Evolutionary conservation across 1,140 invertebrate species (phyloP), one percentile per base, ranked within the genome.

Genomic region (Battus philenor): DNA sequence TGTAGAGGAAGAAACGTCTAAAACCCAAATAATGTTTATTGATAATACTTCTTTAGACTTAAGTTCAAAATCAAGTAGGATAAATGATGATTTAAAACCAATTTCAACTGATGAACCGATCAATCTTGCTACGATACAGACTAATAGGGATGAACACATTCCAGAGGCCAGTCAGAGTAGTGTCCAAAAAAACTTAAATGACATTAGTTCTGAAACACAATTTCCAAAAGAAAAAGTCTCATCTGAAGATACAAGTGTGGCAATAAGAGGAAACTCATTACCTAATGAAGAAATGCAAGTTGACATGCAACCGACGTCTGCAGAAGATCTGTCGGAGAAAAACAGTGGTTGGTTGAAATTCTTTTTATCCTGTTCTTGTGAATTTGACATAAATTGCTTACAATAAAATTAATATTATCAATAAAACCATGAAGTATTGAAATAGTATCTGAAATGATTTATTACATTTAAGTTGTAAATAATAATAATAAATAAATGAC

Each of bases 281-380:
- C 17, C 45, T n/a, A 66, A 22, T 63, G 78, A 85, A 46, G 78
- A 85, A 16, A 81, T 82, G 73, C 77, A 79, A 63, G 56, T 80
- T 54, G 80, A 85, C 38, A 63, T 52, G 38, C 78, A 85, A 44
- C 55, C 68, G 20, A 71, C 69, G 17, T 62, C 76, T 43, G 63
- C 57, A 47, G 81, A 85, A 59, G 81, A 85, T 62, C 69, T 78
- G 41, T 71, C 73, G 54, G 81, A 85, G 29, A 82, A 81, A 71
- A 72, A 53, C 54, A 78, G 73, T 58, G 77, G 80, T 81, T 56
- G 49, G 55, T 63, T 24, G n/a, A n/a, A n/a, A n/a, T n/a, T 38
- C n/a, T n/a, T n/a, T n/a, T n/a, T n/a, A n/a, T n/a, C n/a, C n/a
- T n/a, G n/a, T n/a, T n/a, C n/a, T n/a, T n/a, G n/a, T n/a, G n/a